Conservation (phyloP, 2,888 invertebrate genomes). For the Amiota minor region DNA sequence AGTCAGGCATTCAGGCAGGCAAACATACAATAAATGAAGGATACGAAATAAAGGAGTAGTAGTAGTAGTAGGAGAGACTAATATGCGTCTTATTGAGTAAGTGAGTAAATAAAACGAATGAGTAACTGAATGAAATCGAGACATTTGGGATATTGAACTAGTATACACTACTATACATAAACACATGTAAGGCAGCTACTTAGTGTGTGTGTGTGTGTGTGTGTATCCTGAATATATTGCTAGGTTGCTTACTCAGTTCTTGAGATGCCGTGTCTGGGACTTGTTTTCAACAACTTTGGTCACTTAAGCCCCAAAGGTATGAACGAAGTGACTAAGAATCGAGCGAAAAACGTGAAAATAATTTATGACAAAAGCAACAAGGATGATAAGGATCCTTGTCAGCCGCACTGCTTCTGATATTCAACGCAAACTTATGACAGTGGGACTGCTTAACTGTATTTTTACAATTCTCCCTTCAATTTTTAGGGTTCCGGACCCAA, state of each 20-base stretch:
- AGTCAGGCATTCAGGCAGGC: too few relatives aligned
- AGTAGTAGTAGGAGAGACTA: neutral
- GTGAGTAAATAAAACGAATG: constrained; percentile 50
- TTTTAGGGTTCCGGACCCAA: too few relatives aligned
- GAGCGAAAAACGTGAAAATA: constrained; percentile 32
- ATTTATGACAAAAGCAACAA: constrained; percentile 30
- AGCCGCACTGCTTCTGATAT: too few relatives aligned
- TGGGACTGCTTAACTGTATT: too few relatives aligned
- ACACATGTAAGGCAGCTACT: constrained; percentile 46
- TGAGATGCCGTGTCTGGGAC: constrained; percentile 21
- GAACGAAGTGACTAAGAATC: constrained; percentile 36
- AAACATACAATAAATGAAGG: constrained; percentile 21
- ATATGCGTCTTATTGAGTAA: constrained; percentile 37
- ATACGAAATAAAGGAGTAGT: constrained; percentile 15
- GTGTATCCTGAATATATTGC: neutral
- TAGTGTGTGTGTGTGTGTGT: constrained; percentile 2
- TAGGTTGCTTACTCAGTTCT: constrained; percentile 3
- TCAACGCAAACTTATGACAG: too few relatives aligned
- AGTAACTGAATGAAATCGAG: constrained; percentile 51
- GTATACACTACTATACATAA: neutral
- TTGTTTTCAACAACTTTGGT: constrained; percentile 20
- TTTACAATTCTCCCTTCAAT: neutral
- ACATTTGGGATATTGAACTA: constrained; percentile 61
- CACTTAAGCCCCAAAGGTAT: constrained; percentile 17
- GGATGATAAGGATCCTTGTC: neutral